A percentile compares a stretch with the other conserved stretches of the same genome.
Evolutionary conservation across 2,797 vertebrate species (phyloP).

Genomic region (Centroberyx gerrardi): DNA sequence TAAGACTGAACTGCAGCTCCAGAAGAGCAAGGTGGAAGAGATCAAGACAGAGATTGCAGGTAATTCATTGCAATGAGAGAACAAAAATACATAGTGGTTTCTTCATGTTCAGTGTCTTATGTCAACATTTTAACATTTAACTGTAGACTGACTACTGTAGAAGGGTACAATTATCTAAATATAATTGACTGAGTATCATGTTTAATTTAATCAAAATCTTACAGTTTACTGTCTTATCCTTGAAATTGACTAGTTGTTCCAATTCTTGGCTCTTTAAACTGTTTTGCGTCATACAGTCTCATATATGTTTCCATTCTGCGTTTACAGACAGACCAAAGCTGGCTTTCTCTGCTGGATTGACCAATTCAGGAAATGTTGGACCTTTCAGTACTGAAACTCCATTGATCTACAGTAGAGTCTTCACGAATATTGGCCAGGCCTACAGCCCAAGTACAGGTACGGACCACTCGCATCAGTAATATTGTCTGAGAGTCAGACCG

Average conservation of each 20-base stretch:
- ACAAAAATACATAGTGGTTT: background rate
- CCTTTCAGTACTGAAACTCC: constrained; percentile 19
- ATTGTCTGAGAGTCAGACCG: background rate
- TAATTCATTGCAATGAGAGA: constrained; percentile 6
- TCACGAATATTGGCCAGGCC: background rate
- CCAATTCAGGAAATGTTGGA: background rate
- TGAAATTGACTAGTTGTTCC: no score
- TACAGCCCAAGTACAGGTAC: constrained; percentile 24
- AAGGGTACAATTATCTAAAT: background rate
- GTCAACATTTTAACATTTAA: background rate
- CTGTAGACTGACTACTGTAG: background rate
- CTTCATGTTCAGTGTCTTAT: no score
- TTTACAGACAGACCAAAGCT: constrained; percentile 6
- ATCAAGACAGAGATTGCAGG: constrained; percentile 7
- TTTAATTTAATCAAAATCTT: no score
- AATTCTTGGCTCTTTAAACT: background rate
- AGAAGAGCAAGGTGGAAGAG: constrained; percentile 25
- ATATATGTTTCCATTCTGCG: background rate
- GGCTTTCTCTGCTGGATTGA: constrained; percentile 25
- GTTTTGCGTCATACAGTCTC: background rate
- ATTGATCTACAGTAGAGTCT: constrained; percentile 13
- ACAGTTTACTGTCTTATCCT: no score
- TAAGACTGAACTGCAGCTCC: constrained; percentile 36
- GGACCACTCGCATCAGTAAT: background rate
- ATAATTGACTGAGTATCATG: background rate